A percentile compares a stretch with the other conserved stretches of the same genome.
These are phyloP conservation scores for Tetragonisca angustula DNA, from an alignment of 2,888 invertebrate species.

Conservation along the genomic window DNA sequence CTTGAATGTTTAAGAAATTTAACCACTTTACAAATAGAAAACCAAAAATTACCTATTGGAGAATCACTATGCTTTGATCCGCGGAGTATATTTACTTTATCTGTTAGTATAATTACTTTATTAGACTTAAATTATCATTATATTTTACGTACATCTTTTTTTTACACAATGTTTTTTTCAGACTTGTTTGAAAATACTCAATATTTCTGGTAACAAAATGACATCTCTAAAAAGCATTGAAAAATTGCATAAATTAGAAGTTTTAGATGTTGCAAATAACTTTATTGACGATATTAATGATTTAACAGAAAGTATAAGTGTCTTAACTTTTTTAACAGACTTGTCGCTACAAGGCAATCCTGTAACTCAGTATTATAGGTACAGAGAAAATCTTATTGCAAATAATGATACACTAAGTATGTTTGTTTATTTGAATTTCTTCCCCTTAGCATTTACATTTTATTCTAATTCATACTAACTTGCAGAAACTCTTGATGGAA, in stretches of 20 bases:
- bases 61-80: conserved; percentile 89
- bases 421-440: neutral
- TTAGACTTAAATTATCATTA: neutral
- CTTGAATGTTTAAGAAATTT: conserved; percentile 87
- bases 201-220: conserved; percentile 88
- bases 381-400: conserved; percentile 88
- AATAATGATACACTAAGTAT: conserved; percentile 87
- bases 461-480: conserved; percentile 10
- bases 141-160: neutral
- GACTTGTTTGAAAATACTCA: conserved; percentile 86
- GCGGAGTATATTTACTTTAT: conserved; percentile 86
- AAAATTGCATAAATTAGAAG: conserved; percentile 85
- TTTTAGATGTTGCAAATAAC: conserved; percentile 87
- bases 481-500: conserved; percentile 87
- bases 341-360: conserved; percentile 88
- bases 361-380: conserved; percentile 87
- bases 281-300: conserved; percentile 85
- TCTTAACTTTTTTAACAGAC: conserved; percentile 86
- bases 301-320: conserved; percentile 85
- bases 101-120: conserved; percentile 83
- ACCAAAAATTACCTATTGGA: conserved; percentile 86
- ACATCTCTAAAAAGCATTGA: conserved; percentile 85
- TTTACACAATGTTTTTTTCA: conserved; percentile 74
- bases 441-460: conserved; percentile 8
- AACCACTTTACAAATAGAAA: conserved; percentile 89